Conservation (phyloP, 2,113 vertebrate species). For the Pantherophis guttatus region DNA sequence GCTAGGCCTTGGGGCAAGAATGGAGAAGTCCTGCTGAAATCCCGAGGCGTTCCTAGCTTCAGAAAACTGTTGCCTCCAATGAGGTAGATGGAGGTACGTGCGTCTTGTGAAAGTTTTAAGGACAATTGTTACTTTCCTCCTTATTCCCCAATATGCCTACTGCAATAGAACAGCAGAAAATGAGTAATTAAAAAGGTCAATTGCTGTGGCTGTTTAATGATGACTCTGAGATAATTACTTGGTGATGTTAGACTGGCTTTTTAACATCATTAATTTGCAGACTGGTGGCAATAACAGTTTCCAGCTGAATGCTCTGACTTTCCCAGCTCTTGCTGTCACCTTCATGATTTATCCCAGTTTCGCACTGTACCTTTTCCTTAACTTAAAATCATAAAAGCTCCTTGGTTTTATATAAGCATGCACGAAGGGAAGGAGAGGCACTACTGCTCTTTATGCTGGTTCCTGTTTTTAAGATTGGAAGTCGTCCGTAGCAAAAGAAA, state of each 20-base stretch:
- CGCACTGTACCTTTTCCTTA: not conserved
- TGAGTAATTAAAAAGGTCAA: conserved; percentile 14
- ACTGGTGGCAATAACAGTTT: not conserved
- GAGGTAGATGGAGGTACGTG: not conserved
- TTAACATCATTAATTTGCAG: conserved; percentile 17
- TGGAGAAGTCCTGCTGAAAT: not conserved
- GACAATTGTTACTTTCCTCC: conserved; percentile 2
- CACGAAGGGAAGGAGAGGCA: accelerated
- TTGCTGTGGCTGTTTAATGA: conserved; percentile 23
- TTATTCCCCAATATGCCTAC: not conserved
- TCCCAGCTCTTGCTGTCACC: not conserved
- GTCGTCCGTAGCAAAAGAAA: not conserved
- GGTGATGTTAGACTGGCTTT: conserved; percentile 6
- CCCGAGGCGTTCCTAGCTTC: not conserved
- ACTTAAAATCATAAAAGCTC: not conserved
- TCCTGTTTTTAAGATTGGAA: not conserved
- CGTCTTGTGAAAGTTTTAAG: not conserved
- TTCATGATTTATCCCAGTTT: not conserved
- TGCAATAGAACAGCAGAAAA: not conserved
- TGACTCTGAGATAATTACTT: conserved; percentile 25
- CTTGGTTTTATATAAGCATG: not conserved
- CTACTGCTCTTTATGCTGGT: too few species aligned
- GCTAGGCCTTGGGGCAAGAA: not conserved
- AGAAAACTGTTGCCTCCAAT: not conserved
- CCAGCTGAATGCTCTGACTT: not conserved